phyloP scores from a whole-genome alignment of 1,140 invertebrate species.

The Brachionus angularis region DNA sequence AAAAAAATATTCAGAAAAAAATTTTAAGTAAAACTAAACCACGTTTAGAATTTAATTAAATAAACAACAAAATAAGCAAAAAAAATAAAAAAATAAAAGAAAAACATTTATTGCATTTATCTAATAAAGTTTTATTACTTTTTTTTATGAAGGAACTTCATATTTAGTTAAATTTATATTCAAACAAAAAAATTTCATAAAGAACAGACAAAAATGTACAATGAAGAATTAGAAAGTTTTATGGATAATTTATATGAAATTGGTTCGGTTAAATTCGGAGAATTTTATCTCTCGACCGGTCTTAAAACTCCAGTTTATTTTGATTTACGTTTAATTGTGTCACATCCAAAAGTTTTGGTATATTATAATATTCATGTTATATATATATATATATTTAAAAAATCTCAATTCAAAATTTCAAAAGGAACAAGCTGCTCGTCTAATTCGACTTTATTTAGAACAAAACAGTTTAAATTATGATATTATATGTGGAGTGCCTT shows the following conservation, averaged over 20 bases:
- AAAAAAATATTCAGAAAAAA: too few species aligned
- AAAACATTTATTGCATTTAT: too few species aligned
- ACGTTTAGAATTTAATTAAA: too few species aligned
- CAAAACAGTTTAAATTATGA: conserved; percentile 58
- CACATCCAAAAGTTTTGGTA: conserved; percentile 79
- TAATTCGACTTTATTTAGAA: background rate
- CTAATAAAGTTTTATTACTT: too few species aligned
- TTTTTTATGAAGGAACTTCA: too few species aligned
- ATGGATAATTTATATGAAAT: conserved; percentile 43
- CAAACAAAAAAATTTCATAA: too few species aligned
- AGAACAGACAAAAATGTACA: conserved; percentile 5
- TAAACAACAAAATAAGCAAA: too few species aligned
- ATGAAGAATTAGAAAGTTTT: conserved; percentile 25
- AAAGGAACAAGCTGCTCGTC: conserved; percentile 7
- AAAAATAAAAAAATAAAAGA: too few species aligned
- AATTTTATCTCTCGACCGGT: conserved; percentile 64
- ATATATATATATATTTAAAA: background rate
- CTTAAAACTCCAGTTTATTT: conserved; percentile 89
- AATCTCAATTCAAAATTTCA: too few species aligned
- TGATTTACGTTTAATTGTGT: conserved; percentile 81
- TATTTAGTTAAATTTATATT: too few species aligned
- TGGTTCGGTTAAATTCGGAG: conserved; percentile 1
- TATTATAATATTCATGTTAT: conserved; percentile 45
- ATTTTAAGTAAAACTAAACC: too few species aligned
- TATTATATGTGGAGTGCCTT: conserved; percentile 89